Conservation (phyloP, 2,113 vertebrate genomes). For the Cottus gobio region DNA sequence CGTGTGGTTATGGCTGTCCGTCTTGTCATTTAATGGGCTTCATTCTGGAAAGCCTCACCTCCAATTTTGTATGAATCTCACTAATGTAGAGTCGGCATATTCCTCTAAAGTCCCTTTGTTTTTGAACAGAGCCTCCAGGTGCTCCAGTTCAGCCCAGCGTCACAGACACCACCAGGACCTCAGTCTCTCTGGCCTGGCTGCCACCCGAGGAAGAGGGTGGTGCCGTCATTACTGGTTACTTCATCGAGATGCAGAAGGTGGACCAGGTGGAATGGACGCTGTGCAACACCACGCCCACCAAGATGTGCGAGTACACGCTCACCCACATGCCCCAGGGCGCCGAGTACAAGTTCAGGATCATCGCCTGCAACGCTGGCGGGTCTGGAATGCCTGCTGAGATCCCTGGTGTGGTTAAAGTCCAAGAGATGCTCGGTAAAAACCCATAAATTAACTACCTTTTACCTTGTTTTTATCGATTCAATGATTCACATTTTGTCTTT, state of each 20-base stretch:
- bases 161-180: conserved; percentile 96
- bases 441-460: background rate
- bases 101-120: background rate
- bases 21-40: background rate
- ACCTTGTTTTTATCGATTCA: background rate
- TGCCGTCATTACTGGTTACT: conserved; percentile 92
- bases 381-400: conserved; percentile 96
- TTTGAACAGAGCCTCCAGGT: conserved; percentile 90
- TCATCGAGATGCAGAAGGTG: conserved; percentile 99
- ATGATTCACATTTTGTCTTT: background rate
- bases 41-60: background rate
- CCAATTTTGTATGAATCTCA: background rate
- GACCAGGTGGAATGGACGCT: conserved; percentile 99
- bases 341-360: conserved; percentile 96
- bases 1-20: conserved; percentile 22
- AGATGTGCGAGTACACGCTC: conserved; percentile 97
- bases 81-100: background rate
- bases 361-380: conserved; percentile 96
- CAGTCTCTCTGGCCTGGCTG: conserved; percentile 95
- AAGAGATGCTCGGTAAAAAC: conserved; percentile 94
- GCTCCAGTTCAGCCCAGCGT: conserved; percentile 93
- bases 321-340: conserved; percentile 98
- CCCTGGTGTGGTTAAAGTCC: conserved; percentile 95
- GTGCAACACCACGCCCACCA: conserved; percentile 97
- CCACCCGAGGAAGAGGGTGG: conserved; percentile 96